Base-by-base conservation (phyloP, 2,797 vertebrate genomes). In the Setipinna tenuifilis region DNA sequence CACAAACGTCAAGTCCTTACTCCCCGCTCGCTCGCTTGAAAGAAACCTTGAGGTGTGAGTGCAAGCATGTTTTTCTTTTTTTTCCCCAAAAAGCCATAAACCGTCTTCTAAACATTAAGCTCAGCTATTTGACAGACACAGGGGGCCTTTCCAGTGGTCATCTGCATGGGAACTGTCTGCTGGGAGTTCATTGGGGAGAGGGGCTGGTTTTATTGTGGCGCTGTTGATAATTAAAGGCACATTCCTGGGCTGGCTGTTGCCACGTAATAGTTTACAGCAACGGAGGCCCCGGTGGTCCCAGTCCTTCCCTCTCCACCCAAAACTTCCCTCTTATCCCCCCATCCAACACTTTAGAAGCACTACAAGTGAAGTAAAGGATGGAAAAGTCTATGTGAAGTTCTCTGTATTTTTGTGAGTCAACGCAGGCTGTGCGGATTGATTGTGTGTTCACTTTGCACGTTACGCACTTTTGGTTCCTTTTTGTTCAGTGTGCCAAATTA, bases 231-330 rank as follows among this genome's bases (percentile, higher is more conserved):
- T 94, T 94, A 93, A 92, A 87, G 86, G 89, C 84, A 89, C 95
- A 94, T 91, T 94, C 94, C 95, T 93, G 88, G 89, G 91, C 90
- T 88, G 87, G 85, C 92, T 93, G 91, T 92, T 93, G 92, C 92
- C 92, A 90, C 89, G 87, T 92, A 90, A 93, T 90, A 83, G 91
- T 93, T 95, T 91, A 94, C 92, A 88, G 90, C 89, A 89, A 91
- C 89, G 83, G 87, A 89, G 85, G 86, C 86, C 85, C 85, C 86
- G 86, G 89, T 87, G 89, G 88, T 87, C 88, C 89, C 92, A 89
- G 85, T 85, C 87, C 62, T 46, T 61, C 57, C 78, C 83, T 48
- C 85, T 89, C 87, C 82, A 89, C 88, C 90, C 89, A 88, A 85
- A 78, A 78, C 35, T 35, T 17, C 7, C n/a, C n/a, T n/a, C n/a